These are phyloP conservation scores for Scomber scombrus DNA, from an alignment of 2,113 vertebrate species.

Conservation along the genomic window DNA sequence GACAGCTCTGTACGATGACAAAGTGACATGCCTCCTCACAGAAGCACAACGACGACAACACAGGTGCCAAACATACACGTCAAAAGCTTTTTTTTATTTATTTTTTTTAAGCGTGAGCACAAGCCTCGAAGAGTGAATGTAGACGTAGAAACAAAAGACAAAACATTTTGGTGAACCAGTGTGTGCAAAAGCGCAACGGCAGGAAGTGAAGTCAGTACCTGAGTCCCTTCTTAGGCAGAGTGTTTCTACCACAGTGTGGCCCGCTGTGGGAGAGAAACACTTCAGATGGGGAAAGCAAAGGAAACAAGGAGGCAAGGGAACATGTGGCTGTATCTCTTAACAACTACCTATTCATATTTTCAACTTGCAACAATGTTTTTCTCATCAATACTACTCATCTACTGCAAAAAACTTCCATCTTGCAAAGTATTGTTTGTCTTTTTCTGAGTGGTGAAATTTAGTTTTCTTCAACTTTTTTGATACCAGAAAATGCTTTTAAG, in stretches of 20 bases:
- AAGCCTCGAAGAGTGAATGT: constrained; percentile 54
- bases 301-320: constrained; percentile 47
- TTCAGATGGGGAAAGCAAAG: constrained; percentile 79
- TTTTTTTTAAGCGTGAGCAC: constrained; percentile 46
- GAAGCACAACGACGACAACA: constrained; percentile 63
- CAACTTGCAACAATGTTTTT: not conserved
- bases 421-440: not conserved
- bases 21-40: constrained; percentile 51
- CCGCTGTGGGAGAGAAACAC: constrained; percentile 94
- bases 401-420: constrained; percentile 26
- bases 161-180: constrained; percentile 50
- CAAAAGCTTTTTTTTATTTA: not conserved
- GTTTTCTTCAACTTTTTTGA: not conserved
- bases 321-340: constrained; percentile 38
- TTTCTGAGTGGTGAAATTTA: not conserved
- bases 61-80: constrained; percentile 49
- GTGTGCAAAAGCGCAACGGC: constrained; percentile 54
- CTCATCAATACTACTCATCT: not conserved
- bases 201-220: constrained; percentile 88
- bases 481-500: not conserved
- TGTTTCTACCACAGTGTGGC: constrained; percentile 97
- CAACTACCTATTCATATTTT: not conserved
- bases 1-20: constrained; percentile 24
- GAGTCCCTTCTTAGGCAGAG: constrained; percentile 99
- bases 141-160: constrained; percentile 24